These are phyloP conservation scores for Crepidodera aurea DNA, from an alignment of 2,888 invertebrate species.

Conservation along the genomic window DNA sequence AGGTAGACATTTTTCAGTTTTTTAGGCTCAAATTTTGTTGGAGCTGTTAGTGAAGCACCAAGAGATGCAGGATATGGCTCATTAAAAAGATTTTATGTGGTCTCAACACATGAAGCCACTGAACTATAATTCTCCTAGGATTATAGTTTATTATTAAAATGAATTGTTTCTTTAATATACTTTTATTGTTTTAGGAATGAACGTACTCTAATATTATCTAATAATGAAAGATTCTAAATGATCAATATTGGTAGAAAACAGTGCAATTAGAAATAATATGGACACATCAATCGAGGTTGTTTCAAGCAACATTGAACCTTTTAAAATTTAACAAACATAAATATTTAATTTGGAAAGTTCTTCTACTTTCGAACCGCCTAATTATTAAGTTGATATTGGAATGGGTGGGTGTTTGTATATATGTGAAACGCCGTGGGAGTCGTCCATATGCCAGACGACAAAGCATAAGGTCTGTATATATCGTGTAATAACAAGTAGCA, in stretches of 20 bases:
- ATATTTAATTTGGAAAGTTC: conserved; percentile 19
- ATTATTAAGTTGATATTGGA: conserved; percentile 40
- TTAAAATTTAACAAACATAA: conserved; percentile 1
- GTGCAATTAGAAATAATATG: background rate
- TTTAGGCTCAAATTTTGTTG: too few species aligned
- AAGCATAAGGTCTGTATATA: conserved; percentile 28
- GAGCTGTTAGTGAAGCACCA: too few species aligned
- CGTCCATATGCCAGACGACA: conserved; percentile 37
- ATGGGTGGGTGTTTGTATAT: conserved; percentile 45
- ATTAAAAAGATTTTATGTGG: too few species aligned
- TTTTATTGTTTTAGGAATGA: too few species aligned
- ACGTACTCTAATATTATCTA: background rate
- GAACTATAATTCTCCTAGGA: too few species aligned
- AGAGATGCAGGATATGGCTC: too few species aligned
- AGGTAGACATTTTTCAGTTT: too few species aligned
- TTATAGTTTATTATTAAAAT: too few species aligned
- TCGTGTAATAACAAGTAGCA: conserved; percentile 40
- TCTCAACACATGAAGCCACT: too few species aligned
- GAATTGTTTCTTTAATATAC: too few species aligned
- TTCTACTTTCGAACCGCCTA: conserved; percentile 13
- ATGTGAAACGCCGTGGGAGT: conserved; percentile 41
- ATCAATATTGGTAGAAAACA: background rate
- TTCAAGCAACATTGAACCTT: background rate
- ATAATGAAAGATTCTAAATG: conserved; percentile 1
- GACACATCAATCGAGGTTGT: background rate